Conservation (phyloP, 64 coral and sea anemone genomes). For the Pocillopora verrucosa region DNA sequence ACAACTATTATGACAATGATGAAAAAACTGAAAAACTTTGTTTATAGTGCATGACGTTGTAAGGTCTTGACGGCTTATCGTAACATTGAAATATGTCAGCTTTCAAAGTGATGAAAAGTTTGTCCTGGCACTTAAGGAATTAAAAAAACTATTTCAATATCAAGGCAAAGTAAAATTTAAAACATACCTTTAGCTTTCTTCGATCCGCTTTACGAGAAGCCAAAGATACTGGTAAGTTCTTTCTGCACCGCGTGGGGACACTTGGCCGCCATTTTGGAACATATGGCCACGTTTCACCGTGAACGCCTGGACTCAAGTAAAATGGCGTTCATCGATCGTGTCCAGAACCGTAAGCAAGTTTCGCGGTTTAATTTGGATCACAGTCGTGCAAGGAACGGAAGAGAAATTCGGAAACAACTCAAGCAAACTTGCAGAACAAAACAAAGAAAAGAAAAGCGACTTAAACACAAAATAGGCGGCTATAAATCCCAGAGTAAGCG, state of each 20-base stretch:
- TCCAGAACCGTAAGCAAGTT: too few relatives aligned
- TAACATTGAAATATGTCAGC: too few relatives aligned
- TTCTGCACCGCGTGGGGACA: background rate
- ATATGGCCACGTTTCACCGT: background rate
- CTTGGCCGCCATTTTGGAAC: background rate
- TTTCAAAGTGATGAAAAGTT: too few relatives aligned
- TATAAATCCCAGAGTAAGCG: too few relatives aligned
- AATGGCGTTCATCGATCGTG: constrained; percentile 5
- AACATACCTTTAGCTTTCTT: too few relatives aligned
- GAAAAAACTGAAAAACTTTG: too few relatives aligned
- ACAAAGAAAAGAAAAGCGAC: constrained; percentile 15
- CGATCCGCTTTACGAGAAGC: too few relatives aligned
- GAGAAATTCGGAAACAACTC: background rate
- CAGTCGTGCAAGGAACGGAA: constrained; percentile 16
- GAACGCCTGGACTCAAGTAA: constrained; percentile 2
- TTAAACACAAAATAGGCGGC: background rate
- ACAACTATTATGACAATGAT: background rate
- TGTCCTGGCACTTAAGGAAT: too few relatives aligned
- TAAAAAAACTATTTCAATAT: too few relatives aligned
- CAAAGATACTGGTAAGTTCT: background rate
- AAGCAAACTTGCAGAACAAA: constrained; percentile 19
- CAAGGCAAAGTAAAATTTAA: too few relatives aligned
- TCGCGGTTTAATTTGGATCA: background rate
- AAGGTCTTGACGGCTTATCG: too few relatives aligned
- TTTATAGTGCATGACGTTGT: too few relatives aligned